Percentiles rank a stretch among this genome's conserved stretches.
Conservation (phyloP, 2,888 invertebrate genomes). For the Andrena bicolor region DNA sequence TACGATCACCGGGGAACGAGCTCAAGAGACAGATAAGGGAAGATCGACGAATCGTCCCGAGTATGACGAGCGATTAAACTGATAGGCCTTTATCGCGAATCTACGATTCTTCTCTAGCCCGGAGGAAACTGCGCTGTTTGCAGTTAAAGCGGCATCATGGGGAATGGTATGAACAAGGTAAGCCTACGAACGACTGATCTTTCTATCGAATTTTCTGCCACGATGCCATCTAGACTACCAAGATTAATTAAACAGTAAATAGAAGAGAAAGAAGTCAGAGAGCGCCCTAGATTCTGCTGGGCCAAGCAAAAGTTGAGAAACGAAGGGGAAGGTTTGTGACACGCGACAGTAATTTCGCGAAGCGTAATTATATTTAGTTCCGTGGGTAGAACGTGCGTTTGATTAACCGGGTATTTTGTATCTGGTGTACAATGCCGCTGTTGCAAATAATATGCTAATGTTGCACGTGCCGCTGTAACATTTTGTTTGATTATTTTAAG, state of each 20-base stretch:
- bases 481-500: slow-evolving; percentile 19
- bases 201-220: too few relatives aligned
- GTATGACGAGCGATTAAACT: slow-evolving; percentile 57
- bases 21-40: slow-evolving; percentile 57
- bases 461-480: slow-evolving; percentile 14
- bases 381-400: not conserved
- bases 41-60: slow-evolving; percentile 37
- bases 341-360: not conserved
- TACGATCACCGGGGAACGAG: slow-evolving; percentile 56
- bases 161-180: slow-evolving; percentile 97
- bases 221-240: too few relatives aligned
- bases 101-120: slow-evolving; percentile 23
- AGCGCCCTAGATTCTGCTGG: not conserved
- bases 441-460: not conserved
- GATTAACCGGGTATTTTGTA: not conserved
- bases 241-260: too few relatives aligned
- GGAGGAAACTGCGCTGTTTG: slow-evolving; percentile 56
- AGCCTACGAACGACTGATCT: not conserved
- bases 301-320: not conserved
- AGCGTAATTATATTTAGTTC: not conserved
- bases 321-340: not conserved
- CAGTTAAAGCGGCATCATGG: slow-evolving; percentile 87
- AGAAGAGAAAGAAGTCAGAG: too few relatives aligned
- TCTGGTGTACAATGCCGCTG: not conserved
- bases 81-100: slow-evolving; percentile 46